Evolutionary conservation across 2,797 vertebrate species (phyloP), one percentile per base, ranked within the genome.

Genomic region (Gymnocypris eckloni): DNA sequence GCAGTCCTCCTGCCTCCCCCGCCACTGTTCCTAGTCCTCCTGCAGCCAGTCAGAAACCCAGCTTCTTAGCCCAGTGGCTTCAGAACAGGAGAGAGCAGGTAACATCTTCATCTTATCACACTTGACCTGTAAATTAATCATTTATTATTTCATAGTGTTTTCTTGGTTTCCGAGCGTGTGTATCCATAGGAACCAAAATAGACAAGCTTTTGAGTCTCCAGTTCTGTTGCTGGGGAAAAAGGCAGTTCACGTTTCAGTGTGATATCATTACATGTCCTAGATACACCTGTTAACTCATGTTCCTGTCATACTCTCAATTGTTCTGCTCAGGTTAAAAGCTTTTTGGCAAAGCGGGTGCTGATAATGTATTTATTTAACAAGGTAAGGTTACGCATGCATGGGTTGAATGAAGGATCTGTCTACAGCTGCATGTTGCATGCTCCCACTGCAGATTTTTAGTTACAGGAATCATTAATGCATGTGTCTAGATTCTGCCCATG

Each of bases 351-450:
- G 94, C 95, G 98, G 84, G 97, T 94, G 59, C 93, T 98, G 95
- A 96, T 99, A 92, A 96, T 97, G 95, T 99, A 99, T 96, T 97
- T 99, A 92, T 98, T 99, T 94, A 98, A 96, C 92, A 99, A 99
- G 98, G 98, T 99, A 96, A 97, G 96, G 43, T 41, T 64, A 77
- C 91, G 91, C 90, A 90, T 90, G 90, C 25, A 3, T 86, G 37
- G 43, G 15, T 61, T 79, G 80, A 70, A 83, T 45, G 73, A 41
- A 66, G 13, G 43, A 43, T 80, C 16, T 45, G 7, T 67, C 37
- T 45, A 6, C 70, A 59, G 20, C 2, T 13, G 64, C 54, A 85
- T 86, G 43, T 43, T 70, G 61, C 64, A 70, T 85, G 50, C 41
- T 56, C 9, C 39, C 37, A 41, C 13, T n/a, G 12, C 79, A 85